phyloP scores from a whole-genome alignment of 1,140 invertebrate genomes.

The Xylocopa sonorina region DNA sequence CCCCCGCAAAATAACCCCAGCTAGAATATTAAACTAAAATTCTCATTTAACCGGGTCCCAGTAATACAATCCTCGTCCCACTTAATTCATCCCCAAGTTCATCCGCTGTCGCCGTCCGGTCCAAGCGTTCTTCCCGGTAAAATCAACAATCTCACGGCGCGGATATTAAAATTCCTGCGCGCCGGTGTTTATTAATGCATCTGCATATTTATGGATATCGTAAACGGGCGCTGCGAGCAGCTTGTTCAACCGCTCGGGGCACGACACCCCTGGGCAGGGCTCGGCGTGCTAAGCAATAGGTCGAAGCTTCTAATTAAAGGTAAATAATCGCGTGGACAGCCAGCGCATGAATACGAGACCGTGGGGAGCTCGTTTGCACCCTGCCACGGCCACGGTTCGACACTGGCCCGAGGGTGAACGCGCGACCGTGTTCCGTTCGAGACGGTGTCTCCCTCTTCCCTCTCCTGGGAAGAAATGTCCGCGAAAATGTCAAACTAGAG shows the following conservation, averaged over 20 bases:
- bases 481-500: too few species aligned
- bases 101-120: background rate
- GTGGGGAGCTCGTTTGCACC: constrained; percentile 51
- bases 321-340: constrained; percentile 67
- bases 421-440: constrained; percentile 45
- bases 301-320: constrained; percentile 72
- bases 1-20: too few species aligned
- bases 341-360: constrained; percentile 49
- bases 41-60: too few species aligned
- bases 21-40: too few species aligned
- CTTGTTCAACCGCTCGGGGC: constrained; percentile 28
- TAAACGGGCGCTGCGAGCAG: background rate
- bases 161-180: constrained; percentile 1
- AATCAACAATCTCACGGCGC: background rate
- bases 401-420: constrained; percentile 34
- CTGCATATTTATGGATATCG: constrained; percentile 38
- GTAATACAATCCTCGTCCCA: too few species aligned
- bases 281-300: constrained; percentile 57
- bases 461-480: too few species aligned
- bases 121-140: background rate
- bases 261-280: constrained; percentile 58
- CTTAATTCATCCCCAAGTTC: background rate
- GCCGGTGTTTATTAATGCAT: constrained; percentile 27
- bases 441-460: too few species aligned
- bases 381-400: constrained; percentile 33